Percentiles rank a stretch among this genome's conserved stretches.
Conservation (phyloP, 23 tunicate species). For the Aplidium turbinatum region DNA sequence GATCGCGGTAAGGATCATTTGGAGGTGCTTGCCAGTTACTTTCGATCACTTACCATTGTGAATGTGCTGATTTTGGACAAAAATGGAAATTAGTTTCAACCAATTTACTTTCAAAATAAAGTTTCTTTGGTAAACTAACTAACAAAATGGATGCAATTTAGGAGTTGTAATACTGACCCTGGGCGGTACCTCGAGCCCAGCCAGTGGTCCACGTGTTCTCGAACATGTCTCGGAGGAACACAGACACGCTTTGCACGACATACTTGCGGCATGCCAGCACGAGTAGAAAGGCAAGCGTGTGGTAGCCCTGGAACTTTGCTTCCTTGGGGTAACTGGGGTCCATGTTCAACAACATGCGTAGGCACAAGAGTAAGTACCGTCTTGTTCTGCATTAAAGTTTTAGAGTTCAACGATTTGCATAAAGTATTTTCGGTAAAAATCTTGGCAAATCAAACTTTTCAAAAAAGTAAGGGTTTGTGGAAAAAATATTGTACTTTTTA, state of each 20-base stretch:
- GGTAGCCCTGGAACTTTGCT: constrained; percentile 71
- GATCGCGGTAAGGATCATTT: no score
- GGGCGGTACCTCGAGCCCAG: constrained; percentile 48
- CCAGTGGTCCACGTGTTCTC: constrained; percentile 76
- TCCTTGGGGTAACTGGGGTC: constrained; percentile 62
- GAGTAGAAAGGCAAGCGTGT: constrained; percentile 57
- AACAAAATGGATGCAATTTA: background rate
- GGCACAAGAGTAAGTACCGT: constrained; percentile 19
- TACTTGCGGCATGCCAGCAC: constrained; percentile 50
- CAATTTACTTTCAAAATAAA: no score
- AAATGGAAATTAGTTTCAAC: no score
- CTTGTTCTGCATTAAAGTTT: background rate
- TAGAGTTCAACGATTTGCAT: no score
- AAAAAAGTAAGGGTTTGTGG: no score
- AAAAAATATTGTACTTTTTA: no score
- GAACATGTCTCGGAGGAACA: constrained; percentile 76
- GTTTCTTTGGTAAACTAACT: no score
- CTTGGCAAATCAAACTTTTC: no score
- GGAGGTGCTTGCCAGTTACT: no score
- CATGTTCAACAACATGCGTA: constrained; percentile 67
- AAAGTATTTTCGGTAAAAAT: no score
- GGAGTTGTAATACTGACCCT: constrained; percentile 60
- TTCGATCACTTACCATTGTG: no score
- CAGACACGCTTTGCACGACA: constrained; percentile 43
- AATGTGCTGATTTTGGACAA: no score